Evolutionary conservation across 1,140 invertebrate genomes (phyloP), one percentile per base, ranked within the genome.

Genomic region (Drosophila azteca): DNA sequence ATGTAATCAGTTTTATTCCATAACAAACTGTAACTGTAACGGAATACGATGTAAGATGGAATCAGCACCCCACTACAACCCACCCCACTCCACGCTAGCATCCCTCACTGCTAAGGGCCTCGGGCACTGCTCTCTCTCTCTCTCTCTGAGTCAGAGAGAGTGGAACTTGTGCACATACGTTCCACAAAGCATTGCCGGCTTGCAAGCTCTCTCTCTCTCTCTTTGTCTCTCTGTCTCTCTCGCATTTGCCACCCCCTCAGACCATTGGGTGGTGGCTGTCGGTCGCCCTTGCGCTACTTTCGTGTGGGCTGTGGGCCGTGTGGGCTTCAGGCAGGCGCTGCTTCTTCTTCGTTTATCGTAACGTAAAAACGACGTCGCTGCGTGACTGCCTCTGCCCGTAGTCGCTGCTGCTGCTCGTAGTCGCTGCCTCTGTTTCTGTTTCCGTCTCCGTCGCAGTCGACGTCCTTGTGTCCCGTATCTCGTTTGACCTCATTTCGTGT

Each of bases 401-500:
- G 66, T 60, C 48, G 24, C 4, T 26, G 57, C 54, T 20, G 43
- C 31, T 39, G 48, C 67, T 52, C 24, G 31, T 49, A 6, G 46
- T 52, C 24, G 31, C 29, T 4, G 46, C 24, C 45, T 22, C 57
- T 50, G 58, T 31, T 48, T 20, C 58, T 39, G 58, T 48, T 39
- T 26, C 60, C 22, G 60, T 55, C 49, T 58, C 44, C 48, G 48
- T 24, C 53, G 51, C 66, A 48, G 66, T 67, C 43, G 70, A 73
- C 61, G 71, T 74, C 69, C 71, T 74, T 75, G 22, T 74, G 72
- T 66, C 72, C 71, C 74, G 74, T 89, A 90, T 90, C 89, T 90
- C 55, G 89, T 90, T 39, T 90, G 89, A 90, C 89, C 89, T 90
- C 89, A 90, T 90, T 90, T 90, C 79, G 76, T 83, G 76, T 87